Conservation (phyloP, 1,140 invertebrate genomes). For the Brachionus manjavacas region DNA sequence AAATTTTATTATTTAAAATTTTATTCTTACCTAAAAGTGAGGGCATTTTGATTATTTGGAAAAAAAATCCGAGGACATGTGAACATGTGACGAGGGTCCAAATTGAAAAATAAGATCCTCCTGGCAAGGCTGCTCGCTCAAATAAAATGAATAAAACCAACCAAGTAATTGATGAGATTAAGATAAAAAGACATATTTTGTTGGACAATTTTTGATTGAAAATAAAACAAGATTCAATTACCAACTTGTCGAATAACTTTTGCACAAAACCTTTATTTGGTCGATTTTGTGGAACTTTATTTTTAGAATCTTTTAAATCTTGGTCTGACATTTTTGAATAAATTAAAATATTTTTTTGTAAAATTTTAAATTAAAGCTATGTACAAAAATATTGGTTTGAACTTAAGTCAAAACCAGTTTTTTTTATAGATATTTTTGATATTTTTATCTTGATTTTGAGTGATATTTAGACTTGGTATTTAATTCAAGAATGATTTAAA, state of each 20-base stretch:
- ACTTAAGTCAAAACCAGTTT: too few species aligned
- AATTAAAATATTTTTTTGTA: too few species aligned
- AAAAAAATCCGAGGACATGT: constrained; percentile 15
- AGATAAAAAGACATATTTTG: neutral
- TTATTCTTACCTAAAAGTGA: neutral
- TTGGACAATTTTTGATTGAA: neutral
- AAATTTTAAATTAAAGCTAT: too few species aligned
- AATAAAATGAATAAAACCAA: neutral
- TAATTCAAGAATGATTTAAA: too few species aligned
- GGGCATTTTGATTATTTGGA: constrained; percentile 15
- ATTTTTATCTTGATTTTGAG: too few species aligned
- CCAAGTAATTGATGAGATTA: neutral
- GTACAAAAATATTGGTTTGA: too few species aligned
- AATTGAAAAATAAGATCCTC: constrained; percentile 20
- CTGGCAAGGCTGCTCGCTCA: neutral
- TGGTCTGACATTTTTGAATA: neutral
- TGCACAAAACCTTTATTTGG: neutral
- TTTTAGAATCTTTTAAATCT: neutral
- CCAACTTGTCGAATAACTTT: neutral
- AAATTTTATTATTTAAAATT: neutral
- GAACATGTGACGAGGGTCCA: neutral
- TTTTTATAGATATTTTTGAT: too few species aligned
- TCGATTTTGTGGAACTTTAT: neutral
- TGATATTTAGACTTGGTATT: too few species aligned
- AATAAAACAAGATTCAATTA: neutral